Conservation (phyloP, 2,113 vertebrate genomes). For the Nothoprocta pentlandii region DNA sequence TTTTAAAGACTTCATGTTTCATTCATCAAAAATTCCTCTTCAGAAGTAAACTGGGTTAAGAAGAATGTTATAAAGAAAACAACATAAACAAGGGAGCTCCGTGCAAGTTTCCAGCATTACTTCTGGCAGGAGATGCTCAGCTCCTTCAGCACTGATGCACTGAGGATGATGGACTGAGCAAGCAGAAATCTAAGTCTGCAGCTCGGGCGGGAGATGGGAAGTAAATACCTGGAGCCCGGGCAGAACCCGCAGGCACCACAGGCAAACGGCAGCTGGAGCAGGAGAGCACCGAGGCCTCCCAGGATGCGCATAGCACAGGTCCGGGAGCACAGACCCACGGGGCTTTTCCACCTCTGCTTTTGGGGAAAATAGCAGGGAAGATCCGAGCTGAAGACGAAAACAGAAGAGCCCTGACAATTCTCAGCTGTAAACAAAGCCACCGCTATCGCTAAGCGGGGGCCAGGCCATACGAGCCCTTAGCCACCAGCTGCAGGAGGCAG, state of each 20-base stretch:
- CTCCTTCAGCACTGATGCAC: not conserved
- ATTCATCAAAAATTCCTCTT: not conserved
- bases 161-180: not conserved
- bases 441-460: not conserved
- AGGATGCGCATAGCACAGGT: accelerated
- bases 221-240: not conserved
- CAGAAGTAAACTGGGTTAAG: not conserved
- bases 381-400: accelerated
- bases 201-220: not conserved
- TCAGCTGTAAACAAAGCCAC: not conserved
- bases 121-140: not conserved
- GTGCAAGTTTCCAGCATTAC: not conserved
- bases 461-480: not conserved
- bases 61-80: not conserved
- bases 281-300: accelerated
- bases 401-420: accelerated
- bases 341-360: not conserved
- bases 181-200: not conserved
- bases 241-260: not conserved
- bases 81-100: not conserved
- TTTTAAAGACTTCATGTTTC: accelerated
- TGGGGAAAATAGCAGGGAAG: not conserved
- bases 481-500: not conserved
- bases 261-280: not conserved
- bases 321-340: not conserved